A percentile compares a stretch with the other conserved stretches of the same genome.
Evolutionary conservation across 1,140 invertebrate species (phyloP).

Genomic region (Hyphantria cunea): DNA sequence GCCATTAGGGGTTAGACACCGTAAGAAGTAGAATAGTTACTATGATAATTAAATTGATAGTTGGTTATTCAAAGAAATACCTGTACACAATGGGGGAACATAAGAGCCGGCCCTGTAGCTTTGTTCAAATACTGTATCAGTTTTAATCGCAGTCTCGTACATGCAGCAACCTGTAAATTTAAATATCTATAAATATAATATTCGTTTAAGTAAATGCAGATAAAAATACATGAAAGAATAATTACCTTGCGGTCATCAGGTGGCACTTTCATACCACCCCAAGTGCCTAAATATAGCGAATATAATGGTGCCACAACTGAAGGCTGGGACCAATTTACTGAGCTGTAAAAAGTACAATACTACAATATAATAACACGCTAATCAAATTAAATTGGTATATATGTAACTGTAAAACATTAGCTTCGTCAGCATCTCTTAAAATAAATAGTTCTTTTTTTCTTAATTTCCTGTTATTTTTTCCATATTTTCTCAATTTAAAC

Average conservation of each 20-base stretch:
- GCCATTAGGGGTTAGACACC: too few relatives aligned
- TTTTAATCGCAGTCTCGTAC: slow-evolving; percentile 91
- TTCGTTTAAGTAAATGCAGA: background rate
- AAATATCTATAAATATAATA: background rate
- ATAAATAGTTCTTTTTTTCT: too few relatives aligned
- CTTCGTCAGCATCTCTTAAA: too few relatives aligned
- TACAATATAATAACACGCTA: slow-evolving; percentile 75
- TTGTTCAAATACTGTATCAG: slow-evolving; percentile 92
- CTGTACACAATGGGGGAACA: slow-evolving; percentile 91
- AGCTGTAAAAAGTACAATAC: slow-evolving; percentile 81
- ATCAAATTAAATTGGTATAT: too few relatives aligned
- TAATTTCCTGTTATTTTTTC: too few relatives aligned
- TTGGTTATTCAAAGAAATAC: slow-evolving; percentile 69
- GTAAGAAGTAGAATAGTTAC: too few relatives aligned
- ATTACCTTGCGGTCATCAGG: slow-evolving; percentile 80
- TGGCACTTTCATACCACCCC: slow-evolving; percentile 64
- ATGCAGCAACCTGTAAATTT: slow-evolving; percentile 85
- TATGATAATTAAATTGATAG: too few relatives aligned
- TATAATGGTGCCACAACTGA: slow-evolving; percentile 88
- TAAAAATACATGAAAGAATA: slow-evolving; percentile 1
- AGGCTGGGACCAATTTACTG: slow-evolving; percentile 89
- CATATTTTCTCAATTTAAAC: too few relatives aligned
- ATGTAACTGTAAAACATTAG: too few relatives aligned
- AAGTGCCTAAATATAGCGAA: slow-evolving; percentile 88
- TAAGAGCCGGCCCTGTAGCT: slow-evolving; percentile 89